These are phyloP conservation scores for Perca schrenkii DNA, from an alignment of 2,113 vertebrate species.

Conservation along the genomic window DNA sequence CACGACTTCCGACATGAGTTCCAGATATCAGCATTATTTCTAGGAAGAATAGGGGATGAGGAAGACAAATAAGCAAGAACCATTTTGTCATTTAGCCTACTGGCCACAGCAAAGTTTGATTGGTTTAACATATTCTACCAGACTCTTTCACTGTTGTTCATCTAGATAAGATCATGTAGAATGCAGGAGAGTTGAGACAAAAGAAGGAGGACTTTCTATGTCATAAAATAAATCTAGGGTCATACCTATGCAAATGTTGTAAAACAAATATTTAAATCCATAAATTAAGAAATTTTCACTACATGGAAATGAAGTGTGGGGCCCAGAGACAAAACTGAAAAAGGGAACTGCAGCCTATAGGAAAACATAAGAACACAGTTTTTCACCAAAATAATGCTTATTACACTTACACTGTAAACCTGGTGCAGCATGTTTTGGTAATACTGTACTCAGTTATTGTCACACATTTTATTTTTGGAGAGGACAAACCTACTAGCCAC, in stretches of 20 bases:
- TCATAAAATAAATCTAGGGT: background rate
- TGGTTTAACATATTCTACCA: background rate
- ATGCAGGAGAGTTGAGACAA: background rate
- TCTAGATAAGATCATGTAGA: background rate
- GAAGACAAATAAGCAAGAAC: background rate
- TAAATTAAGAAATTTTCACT: background rate
- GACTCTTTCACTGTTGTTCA: background rate
- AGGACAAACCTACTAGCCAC: background rate
- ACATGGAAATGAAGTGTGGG: no score
- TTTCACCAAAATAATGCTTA: background rate
- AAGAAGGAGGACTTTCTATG: background rate
- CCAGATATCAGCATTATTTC: slow-evolving; percentile 99
- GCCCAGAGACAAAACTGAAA: background rate
- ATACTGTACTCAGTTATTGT: background rate
- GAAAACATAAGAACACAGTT: background rate
- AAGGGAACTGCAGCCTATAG: background rate
- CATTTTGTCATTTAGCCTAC: background rate
- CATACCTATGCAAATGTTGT: no score
- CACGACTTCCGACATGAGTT: slow-evolving; percentile 98
- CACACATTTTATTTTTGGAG: background rate
- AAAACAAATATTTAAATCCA: background rate
- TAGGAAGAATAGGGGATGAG: slow-evolving; percentile 43
- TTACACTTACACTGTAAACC: background rate
- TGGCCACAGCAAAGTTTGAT: background rate
- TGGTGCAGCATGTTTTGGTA: background rate